These are phyloP conservation scores for Chelon auratus DNA, from an alignment of 2,797 vertebrate genomes.

Conservation along the genomic window DNA sequence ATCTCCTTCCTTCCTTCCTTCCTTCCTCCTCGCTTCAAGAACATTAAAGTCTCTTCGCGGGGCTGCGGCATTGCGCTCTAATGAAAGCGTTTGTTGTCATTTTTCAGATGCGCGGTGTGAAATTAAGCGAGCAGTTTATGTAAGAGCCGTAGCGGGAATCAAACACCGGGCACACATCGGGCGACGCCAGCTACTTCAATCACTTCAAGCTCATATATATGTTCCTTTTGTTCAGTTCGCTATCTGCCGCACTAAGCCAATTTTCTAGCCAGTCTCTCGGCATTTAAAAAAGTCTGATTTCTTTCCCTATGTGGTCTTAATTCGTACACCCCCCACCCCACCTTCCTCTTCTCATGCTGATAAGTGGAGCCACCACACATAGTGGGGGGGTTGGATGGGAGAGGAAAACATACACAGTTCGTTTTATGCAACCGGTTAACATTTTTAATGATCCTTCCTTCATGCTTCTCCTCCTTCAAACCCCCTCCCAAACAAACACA, in stretches of 20 bases:
- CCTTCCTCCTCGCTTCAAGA: constrained; percentile 78
- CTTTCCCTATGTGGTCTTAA: constrained; percentile 89
- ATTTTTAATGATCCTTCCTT: constrained; percentile 82
- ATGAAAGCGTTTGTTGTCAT: constrained; percentile 90
- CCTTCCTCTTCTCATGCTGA: constrained; percentile 67
- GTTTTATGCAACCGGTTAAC: constrained; percentile 81
- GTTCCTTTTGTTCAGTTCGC: constrained; percentile 91
- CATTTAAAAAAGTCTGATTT: constrained; percentile 89
- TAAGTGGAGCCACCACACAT: constrained; percentile 82
- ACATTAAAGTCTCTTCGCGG: constrained; percentile 84
- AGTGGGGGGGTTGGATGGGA: constrained; percentile 45
- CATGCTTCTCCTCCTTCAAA: constrained; percentile 44
- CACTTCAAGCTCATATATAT: constrained; percentile 91
- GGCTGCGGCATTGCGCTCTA: constrained; percentile 85
- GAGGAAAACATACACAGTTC: constrained; percentile 71
- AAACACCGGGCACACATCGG: constrained; percentile 86
- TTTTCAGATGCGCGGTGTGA: constrained; percentile 88
- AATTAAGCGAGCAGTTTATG: constrained; percentile 92
- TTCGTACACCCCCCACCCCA: constrained; percentile 67
- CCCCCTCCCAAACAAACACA: constrained; percentile 25
- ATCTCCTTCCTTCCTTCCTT: constrained; percentile 34
- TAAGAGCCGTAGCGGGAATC: constrained; percentile 91
- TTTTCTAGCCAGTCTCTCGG: constrained; percentile 94
- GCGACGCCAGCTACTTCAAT: constrained; percentile 90
- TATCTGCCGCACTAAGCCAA: constrained; percentile 93